These are phyloP conservation scores for Enteromius mattozi DNA, from an alignment of 2,797 vertebrate genomes.

Conservation along the genomic window DNA sequence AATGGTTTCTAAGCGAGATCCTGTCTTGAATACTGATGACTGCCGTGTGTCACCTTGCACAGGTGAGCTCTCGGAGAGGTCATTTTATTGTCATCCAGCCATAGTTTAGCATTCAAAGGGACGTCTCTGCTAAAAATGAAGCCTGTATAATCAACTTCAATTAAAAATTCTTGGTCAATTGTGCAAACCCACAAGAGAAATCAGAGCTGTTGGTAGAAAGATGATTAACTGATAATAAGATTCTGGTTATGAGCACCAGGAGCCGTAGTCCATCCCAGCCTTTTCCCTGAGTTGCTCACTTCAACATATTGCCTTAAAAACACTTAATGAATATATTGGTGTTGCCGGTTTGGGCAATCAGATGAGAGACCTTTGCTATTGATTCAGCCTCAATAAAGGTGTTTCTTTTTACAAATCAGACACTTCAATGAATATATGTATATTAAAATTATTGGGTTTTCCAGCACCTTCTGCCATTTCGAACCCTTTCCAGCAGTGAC, in stretches of 20 bases:
- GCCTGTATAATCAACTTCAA: slow-evolving; percentile 52
- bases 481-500: background rate
- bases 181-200: slow-evolving; percentile 48
- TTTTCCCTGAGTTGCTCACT: background rate
- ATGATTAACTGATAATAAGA: slow-evolving; percentile 53
- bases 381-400: background rate
- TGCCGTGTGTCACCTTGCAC: slow-evolving; percentile 67
- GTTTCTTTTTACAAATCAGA: background rate
- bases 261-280: background rate
- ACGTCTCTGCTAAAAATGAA: slow-evolving; percentile 22
- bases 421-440: background rate
- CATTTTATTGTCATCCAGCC: slow-evolving; percentile 41
- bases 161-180: slow-evolving; percentile 47
- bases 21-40: slow-evolving; percentile 80
- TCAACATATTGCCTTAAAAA: slow-evolving; percentile 26
- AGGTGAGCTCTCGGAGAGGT: slow-evolving; percentile 70
- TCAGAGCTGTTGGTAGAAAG: slow-evolving; percentile 33
- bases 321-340: background rate
- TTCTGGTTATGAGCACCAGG: slow-evolving; percentile 37
- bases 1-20: slow-evolving; percentile 77
- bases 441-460: background rate
- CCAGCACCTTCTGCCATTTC: background rate
- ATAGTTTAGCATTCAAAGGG: slow-evolving; percentile 50
- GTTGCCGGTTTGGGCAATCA: background rate
- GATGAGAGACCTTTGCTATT: slow-evolving; percentile 6